Percentiles rank a stretch among this genome's conserved stretches.
phyloP scores from a whole-genome alignment of 2,888 invertebrate species.

The Crematogaster levior region DNA sequence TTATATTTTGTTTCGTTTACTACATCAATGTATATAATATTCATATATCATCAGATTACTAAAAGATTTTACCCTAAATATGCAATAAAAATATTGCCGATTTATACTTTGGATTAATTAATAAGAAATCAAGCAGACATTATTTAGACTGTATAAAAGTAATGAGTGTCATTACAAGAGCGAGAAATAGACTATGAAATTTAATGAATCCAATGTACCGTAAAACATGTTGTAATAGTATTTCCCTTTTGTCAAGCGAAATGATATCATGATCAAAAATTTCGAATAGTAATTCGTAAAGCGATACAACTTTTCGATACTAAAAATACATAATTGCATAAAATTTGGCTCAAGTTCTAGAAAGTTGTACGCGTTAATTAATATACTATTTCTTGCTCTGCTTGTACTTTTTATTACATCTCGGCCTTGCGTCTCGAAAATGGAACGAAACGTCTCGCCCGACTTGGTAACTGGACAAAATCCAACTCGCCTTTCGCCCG shows the following conservation, averaged over 20 bases:
- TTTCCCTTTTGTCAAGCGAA: not conserved
- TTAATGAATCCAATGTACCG: constrained; percentile 12
- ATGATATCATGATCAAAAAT: not conserved
- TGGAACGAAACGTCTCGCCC: constrained; percentile 36
- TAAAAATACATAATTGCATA: constrained; percentile 9
- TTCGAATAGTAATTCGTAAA: not conserved
- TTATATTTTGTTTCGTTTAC: not conserved
- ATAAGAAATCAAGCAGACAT: too few relatives aligned
- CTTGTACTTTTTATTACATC: constrained; percentile 19
- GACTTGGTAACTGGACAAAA: constrained; percentile 51
- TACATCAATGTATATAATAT: not conserved
- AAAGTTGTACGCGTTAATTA: constrained; percentile 40
- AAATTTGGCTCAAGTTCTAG: constrained; percentile 29
- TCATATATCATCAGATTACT: not conserved
- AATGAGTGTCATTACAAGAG: not conserved
- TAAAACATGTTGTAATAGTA: constrained; percentile 27
- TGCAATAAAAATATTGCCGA: not conserved
- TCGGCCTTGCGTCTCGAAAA: constrained; percentile 42
- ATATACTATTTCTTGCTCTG: not conserved
- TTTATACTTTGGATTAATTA: not conserved
- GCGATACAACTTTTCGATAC: not conserved
- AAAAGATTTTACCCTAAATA: not conserved
- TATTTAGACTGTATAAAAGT: constrained; percentile 12
- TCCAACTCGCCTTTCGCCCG: constrained; percentile 48
- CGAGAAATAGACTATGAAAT: not conserved